Percentiles rank a stretch among this genome's conserved stretches.
phyloP scores from a whole-genome alignment of 2,797 vertebrate species.

The Jordanella pulchra region DNA sequence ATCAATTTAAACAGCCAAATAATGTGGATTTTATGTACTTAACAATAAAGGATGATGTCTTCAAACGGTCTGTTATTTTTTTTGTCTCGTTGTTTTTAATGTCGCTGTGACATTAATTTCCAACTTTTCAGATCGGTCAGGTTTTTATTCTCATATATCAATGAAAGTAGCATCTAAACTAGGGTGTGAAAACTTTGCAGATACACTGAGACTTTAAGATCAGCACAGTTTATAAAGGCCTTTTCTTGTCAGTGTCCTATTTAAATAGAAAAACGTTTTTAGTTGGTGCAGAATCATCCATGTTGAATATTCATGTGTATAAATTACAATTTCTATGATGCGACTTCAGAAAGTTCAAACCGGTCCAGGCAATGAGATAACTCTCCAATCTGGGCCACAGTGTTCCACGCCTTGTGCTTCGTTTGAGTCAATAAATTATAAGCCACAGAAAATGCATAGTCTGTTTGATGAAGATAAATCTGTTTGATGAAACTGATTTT shows the following conservation, averaged over 20 bases:
- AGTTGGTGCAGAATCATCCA: conserved; percentile 7
- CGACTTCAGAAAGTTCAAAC: conserved; percentile 44
- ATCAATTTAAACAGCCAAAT: background rate
- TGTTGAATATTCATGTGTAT: conserved; percentile 35
- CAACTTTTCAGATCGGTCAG: too few relatives aligned
- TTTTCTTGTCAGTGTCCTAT: background rate
- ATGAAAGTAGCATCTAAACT: background rate
- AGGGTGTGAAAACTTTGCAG: background rate
- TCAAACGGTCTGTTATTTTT: too few relatives aligned
- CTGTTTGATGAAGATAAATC: conserved; percentile 56
- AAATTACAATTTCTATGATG: conserved; percentile 42
- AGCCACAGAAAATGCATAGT: conserved; percentile 39
- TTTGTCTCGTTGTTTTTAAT: too few relatives aligned
- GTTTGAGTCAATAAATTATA: conserved; percentile 59
- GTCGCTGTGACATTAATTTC: too few relatives aligned
- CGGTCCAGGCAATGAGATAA: conserved; percentile 44
- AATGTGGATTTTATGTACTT: background rate
- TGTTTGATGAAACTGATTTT: conserved; percentile 34
- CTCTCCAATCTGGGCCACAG: conserved; percentile 53
- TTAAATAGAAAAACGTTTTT: background rate
- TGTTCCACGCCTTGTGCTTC: conserved; percentile 35
- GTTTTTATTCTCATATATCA: too few relatives aligned
- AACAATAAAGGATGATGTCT: too few relatives aligned
- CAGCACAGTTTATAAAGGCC: background rate
- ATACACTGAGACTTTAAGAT: background rate